Conservation (phyloP, 2,797 vertebrate species). For the Numenius phaeopus region DNA sequence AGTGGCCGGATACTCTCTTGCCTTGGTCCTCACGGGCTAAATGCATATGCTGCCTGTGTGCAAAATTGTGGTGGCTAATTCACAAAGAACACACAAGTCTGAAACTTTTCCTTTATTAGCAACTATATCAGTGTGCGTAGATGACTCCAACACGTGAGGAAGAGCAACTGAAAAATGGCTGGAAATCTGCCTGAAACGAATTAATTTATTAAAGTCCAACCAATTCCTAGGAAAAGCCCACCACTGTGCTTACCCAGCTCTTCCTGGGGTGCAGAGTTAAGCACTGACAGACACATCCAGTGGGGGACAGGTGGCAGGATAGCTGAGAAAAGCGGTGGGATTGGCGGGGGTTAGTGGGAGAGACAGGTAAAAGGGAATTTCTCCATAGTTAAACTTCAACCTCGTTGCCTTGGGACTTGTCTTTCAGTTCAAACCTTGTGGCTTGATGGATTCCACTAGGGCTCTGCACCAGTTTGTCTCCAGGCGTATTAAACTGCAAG, state of each 20-base stretch:
- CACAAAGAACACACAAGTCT: rapidly evolving
- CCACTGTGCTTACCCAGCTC: not conserved
- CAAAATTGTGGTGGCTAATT: not conserved
- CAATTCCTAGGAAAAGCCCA: rapidly evolving
- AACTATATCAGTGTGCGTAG: rapidly evolving
- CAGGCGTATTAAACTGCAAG: not conserved
- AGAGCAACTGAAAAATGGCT: not conserved
- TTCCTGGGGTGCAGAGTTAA: not conserved
- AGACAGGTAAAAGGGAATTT: not conserved
- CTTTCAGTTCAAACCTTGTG: not conserved
- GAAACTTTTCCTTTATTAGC: not conserved
- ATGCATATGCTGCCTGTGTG: rapidly evolving
- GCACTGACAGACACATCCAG: not conserved
- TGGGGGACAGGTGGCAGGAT: rapidly evolving
- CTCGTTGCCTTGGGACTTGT: not conserved
- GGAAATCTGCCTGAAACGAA: not conserved
- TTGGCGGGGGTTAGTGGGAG: not conserved
- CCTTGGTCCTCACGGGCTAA: rapidly evolving
- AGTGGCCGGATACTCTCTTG: rapidly evolving
- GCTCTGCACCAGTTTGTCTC: not conserved
- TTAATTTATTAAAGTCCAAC: not conserved
- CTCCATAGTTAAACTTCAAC: not conserved
- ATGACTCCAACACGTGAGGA: not conserved
- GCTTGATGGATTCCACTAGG: not conserved
- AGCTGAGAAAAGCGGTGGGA: not conserved